Percentiles rank a stretch among this genome's conserved stretches.
Evolutionary conservation across 2,888 invertebrate genomes (phyloP).

Genomic region (Epinotia ramella): DNA sequence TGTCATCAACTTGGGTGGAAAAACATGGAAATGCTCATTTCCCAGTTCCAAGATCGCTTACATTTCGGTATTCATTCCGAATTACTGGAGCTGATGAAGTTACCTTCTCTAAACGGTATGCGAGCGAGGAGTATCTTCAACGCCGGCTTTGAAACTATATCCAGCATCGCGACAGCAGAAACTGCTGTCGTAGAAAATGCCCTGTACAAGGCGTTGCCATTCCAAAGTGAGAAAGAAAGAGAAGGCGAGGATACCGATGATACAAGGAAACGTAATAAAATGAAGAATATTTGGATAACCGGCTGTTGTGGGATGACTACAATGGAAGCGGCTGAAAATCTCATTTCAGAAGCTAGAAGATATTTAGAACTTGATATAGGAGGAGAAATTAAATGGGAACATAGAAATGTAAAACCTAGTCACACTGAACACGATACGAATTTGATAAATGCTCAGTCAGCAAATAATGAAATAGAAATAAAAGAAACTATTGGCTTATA

Average conservation of each 20-base stretch:
- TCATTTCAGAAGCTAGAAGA: constrained; percentile 92
- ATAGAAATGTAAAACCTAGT: constrained; percentile 50
- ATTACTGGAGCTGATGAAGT: constrained; percentile 94
- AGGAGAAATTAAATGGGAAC: constrained; percentile 88
- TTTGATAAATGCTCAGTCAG: neutral
- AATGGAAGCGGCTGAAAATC: constrained; percentile 91
- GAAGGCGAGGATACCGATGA: constrained; percentile 89
- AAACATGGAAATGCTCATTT: constrained; percentile 94
- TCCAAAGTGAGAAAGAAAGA: constrained; percentile 92
- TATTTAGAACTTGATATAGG: constrained; percentile 90
- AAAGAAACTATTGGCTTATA: neutral
- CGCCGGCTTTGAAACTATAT: constrained; percentile 91
- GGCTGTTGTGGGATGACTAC: constrained; percentile 93
- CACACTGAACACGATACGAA: constrained; percentile 28
- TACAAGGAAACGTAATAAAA: constrained; percentile 87
- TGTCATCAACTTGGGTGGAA: constrained; percentile 97
- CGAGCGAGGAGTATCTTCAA: constrained; percentile 94
- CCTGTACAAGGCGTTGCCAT: constrained; percentile 92
- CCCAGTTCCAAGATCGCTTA: constrained; percentile 96
- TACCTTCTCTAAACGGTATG: constrained; percentile 93
- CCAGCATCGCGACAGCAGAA: constrained; percentile 91
- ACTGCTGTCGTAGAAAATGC: constrained; percentile 89
- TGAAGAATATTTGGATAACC: constrained; percentile 91
- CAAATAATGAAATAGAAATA: constrained; percentile 1
- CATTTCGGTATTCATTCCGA: constrained; percentile 98